These are phyloP conservation scores for Acanthochromis polyacanthus DNA, from an alignment of 2,113 vertebrate genomes.

Conservation along the genomic window DNA sequence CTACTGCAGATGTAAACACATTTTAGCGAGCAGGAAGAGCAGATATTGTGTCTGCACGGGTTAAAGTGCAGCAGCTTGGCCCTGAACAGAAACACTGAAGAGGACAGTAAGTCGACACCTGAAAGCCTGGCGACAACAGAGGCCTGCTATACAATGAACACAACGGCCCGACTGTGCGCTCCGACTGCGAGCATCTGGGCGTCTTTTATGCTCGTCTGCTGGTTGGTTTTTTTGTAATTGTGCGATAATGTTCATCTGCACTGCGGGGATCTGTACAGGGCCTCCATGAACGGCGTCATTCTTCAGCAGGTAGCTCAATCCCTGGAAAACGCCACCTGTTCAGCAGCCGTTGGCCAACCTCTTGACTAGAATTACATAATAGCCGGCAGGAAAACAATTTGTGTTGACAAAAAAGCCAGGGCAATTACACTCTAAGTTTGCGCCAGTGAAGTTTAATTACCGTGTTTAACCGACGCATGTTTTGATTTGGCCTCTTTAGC, in stretches of 20 bases:
- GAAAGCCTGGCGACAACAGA: constrained; percentile 29
- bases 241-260: constrained; percentile 20
- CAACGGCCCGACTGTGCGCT: constrained; percentile 49
- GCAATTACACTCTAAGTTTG: not conserved
- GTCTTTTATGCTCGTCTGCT: constrained; percentile 29
- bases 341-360: not conserved
- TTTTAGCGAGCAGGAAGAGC: not conserved
- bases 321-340: constrained; percentile 55
- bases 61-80: constrained; percentile 23
- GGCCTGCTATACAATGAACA: constrained; percentile 35
- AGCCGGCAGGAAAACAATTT: not conserved
- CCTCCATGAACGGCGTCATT: constrained; percentile 13
- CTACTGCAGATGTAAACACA: not conserved
- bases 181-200: constrained; percentile 10
- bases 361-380: constrained; percentile 14
- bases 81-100: constrained; percentile 14
- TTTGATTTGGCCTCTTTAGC: not conserved
- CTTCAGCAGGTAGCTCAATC: constrained; percentile 48
- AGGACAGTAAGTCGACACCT: constrained; percentile 47
- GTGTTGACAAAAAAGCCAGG: not conserved
- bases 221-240: constrained; percentile 13
- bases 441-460: not conserved
- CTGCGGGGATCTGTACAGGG: not conserved
- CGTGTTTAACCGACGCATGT: not conserved
- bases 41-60: not conserved